Conservation (phyloP, 1,140 invertebrate species). For the Macrobrachium nipponense region DNA sequence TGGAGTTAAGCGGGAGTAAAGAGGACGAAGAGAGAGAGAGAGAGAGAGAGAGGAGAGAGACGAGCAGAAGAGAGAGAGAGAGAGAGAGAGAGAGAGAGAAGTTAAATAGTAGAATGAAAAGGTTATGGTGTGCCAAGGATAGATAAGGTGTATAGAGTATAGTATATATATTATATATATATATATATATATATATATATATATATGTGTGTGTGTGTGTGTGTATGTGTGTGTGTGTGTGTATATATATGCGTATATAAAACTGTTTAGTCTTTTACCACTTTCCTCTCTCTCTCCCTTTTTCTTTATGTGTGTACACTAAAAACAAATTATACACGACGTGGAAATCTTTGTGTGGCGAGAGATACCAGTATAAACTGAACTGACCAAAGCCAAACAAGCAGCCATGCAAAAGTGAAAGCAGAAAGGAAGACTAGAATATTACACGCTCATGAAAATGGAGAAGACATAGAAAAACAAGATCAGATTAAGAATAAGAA, state of each 20-base stretch:
- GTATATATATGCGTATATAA: background rate
- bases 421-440: too few species aligned
- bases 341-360: too few species aligned
- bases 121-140: too few species aligned
- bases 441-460: too few species aligned
- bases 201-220: background rate
- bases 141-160: background rate
- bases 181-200: slow-evolving; percentile 1
- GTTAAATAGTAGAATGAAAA: background rate
- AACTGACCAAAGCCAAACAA: too few species aligned
- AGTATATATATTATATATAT: slow-evolving; percentile 9
- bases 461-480: background rate
- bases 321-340: too few species aligned
- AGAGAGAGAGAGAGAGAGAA: background rate
- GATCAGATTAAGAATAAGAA: background rate
- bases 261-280: too few species aligned
- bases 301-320: background rate
- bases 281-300: too few species aligned
- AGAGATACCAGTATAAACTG: too few species aligned
- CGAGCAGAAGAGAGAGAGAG: too few species aligned
- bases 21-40: background rate
- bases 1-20: background rate
- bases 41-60: background rate
- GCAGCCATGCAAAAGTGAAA: too few species aligned
- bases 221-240: background rate